phyloP scores from a whole-genome alignment of 2,113 vertebrate species.

The Brachionichthys hirsutus region DNA sequence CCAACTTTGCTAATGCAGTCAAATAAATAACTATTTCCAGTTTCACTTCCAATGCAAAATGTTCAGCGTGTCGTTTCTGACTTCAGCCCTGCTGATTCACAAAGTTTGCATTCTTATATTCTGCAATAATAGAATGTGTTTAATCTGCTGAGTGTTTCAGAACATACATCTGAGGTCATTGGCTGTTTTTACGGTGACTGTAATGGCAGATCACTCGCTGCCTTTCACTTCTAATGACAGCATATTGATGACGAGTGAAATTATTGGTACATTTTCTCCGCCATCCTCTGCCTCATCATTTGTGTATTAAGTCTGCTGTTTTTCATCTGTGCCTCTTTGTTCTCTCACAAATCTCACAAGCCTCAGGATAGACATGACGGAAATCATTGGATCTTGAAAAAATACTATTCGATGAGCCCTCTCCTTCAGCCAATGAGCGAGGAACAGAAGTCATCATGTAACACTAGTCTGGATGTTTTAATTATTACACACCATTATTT shows the following conservation, averaged over 20 bases:
- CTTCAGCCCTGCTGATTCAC: slow-evolving; percentile 18
- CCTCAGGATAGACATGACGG: slow-evolving; percentile 11
- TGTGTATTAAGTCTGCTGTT: neutral
- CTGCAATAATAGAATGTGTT: slow-evolving; percentile 17
- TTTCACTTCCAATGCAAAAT: slow-evolving; percentile 8
- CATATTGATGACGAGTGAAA: slow-evolving; percentile 7
- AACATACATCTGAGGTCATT: slow-evolving; percentile 13
- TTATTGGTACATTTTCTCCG: slow-evolving; percentile 22
- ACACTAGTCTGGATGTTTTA: slow-evolving; percentile 15
- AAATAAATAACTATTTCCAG: slow-evolving; percentile 13
- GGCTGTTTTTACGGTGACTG: slow-evolving; percentile 19
- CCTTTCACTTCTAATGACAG: slow-evolving; percentile 26
- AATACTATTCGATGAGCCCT: slow-evolving; percentile 17
- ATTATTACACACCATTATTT: slow-evolving; percentile 21
- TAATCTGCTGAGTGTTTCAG: slow-evolving; percentile 14
- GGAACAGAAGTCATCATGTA: too few relatives aligned
- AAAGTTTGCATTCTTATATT: neutral
- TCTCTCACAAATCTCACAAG: slow-evolving; percentile 6
- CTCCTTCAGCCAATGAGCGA: too few relatives aligned
- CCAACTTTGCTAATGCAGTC: neutral
- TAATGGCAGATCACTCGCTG: slow-evolving; percentile 20
- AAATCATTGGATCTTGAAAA: slow-evolving; percentile 12
- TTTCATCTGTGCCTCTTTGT: slow-evolving; percentile 5
- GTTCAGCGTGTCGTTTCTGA: slow-evolving; percentile 3
- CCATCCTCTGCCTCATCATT: slow-evolving; percentile 2